Evolutionary conservation across 2,113 vertebrate species (phyloP).

Genomic region (Semicossyphus pulcher): DNA sequence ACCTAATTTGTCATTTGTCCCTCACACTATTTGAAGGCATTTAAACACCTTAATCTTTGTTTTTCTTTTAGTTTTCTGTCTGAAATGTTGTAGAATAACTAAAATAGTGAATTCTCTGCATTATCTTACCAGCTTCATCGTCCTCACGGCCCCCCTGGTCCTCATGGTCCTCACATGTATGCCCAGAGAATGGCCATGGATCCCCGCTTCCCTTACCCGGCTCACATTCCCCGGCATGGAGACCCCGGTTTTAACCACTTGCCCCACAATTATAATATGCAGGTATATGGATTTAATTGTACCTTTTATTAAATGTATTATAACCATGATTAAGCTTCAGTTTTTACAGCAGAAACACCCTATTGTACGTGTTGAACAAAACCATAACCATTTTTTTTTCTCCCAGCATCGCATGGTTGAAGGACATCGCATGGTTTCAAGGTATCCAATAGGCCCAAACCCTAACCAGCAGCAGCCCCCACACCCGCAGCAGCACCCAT

Average conservation of each 20-base stretch:
- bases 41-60: background rate
- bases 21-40: background rate
- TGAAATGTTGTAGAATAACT: background rate
- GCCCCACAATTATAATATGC: conserved; percentile 86
- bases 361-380: background rate
- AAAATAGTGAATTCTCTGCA: background rate
- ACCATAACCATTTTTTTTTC: background rate
- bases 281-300: conserved; percentile 79
- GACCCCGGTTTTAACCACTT: conserved; percentile 85
- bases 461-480: conserved; percentile 66
- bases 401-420: conserved; percentile 84
- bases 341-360: background rate
- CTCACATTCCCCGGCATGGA: conserved; percentile 85
- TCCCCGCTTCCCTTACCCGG: conserved; percentile 81
- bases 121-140: conserved; percentile 68
- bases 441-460: conserved; percentile 82
- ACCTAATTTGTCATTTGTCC: background rate
- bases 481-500: conserved; percentile 80
- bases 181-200: conserved; percentile 86
- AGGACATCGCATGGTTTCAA: conserved; percentile 83
- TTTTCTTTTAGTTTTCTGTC: background rate
- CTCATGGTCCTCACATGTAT: conserved; percentile 84
- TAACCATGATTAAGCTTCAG: background rate
- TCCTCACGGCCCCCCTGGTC: conserved; percentile 73
- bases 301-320: background rate